These are phyloP conservation scores for Nymphalis urticae DNA, from an alignment of 2,888 invertebrate genomes.

Conservation along the genomic window DNA sequence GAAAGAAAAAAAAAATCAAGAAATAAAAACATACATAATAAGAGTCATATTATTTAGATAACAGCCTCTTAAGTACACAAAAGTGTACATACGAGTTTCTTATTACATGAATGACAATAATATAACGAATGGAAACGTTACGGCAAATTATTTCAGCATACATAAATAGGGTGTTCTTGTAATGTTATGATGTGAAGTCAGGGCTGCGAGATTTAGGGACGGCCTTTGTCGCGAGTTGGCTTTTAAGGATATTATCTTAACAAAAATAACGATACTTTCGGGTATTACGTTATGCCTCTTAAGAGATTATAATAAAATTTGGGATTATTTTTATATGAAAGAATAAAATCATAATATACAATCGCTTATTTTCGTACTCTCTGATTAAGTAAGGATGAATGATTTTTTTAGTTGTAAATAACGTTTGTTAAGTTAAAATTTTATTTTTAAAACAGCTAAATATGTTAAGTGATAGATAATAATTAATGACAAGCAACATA, in stretches of 20 bases:
- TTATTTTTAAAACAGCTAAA: too few species aligned
- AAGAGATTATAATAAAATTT: constrained; percentile 20
- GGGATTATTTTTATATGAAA: constrained; percentile 5
- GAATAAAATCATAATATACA: not conserved
- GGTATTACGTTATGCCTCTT: constrained; percentile 11
- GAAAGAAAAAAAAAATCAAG: not conserved
- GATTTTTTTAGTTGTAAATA: too few species aligned
- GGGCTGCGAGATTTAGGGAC: constrained; percentile 31
- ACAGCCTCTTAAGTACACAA: not conserved
- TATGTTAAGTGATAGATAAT: too few species aligned
- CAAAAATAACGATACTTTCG: constrained; percentile 35
- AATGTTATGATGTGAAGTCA: constrained; percentile 27
- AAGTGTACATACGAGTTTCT: not conserved
- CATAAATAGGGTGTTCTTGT: constrained; percentile 30
- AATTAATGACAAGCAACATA: too few species aligned
- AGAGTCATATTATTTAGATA: constrained; percentile 8
- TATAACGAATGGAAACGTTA: constrained; percentile 19
- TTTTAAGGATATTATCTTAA: constrained; percentile 38
- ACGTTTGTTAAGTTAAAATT: too few species aligned
- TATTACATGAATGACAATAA: constrained; percentile 23
- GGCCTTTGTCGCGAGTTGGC: constrained; percentile 36
- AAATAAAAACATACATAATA: not conserved
- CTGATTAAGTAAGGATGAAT: too few species aligned
- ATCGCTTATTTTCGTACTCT: too few species aligned
- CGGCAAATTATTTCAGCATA: constrained; percentile 30